These are phyloP conservation scores for Prionchulus punctatus DNA, from an alignment of 2,888 invertebrate species.

Conservation along the genomic window DNA sequence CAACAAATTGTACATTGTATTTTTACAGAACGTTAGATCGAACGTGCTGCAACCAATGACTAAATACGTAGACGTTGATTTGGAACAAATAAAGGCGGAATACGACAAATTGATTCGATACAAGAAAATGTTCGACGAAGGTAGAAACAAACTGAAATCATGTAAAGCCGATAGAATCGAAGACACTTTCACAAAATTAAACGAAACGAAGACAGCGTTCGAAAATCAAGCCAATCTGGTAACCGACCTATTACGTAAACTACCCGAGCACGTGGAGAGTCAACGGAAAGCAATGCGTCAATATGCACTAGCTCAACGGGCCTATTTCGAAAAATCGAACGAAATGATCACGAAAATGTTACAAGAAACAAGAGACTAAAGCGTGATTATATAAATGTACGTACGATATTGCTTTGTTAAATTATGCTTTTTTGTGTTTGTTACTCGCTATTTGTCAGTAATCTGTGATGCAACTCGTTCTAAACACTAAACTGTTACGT, in stretches of 20 bases:
- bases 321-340: too few relatives aligned
- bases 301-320: too few relatives aligned
- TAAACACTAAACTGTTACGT: too few relatives aligned
- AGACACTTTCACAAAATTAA: not conserved
- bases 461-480: too few relatives aligned
- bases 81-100: not conserved
- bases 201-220: not conserved
- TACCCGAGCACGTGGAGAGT: slow-evolving; percentile 2
- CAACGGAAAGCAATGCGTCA: not conserved
- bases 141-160: too few relatives aligned
- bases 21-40: not conserved
- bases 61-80: not conserved
- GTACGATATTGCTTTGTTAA: too few relatives aligned
- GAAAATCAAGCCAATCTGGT: slow-evolving; percentile 3
- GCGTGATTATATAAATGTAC: too few relatives aligned
- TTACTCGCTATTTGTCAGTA: too few relatives aligned
- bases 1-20: not conserved
- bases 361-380: too few relatives aligned
- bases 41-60: not conserved
- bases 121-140: too few relatives aligned
- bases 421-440: too few relatives aligned
- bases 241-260: not conserved
- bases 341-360: too few relatives aligned
- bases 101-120: not conserved
- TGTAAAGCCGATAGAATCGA: not conserved